Evolutionary conservation across 2,113 vertebrate genomes (phyloP).

Genomic region (Vireo altiloquus): DNA sequence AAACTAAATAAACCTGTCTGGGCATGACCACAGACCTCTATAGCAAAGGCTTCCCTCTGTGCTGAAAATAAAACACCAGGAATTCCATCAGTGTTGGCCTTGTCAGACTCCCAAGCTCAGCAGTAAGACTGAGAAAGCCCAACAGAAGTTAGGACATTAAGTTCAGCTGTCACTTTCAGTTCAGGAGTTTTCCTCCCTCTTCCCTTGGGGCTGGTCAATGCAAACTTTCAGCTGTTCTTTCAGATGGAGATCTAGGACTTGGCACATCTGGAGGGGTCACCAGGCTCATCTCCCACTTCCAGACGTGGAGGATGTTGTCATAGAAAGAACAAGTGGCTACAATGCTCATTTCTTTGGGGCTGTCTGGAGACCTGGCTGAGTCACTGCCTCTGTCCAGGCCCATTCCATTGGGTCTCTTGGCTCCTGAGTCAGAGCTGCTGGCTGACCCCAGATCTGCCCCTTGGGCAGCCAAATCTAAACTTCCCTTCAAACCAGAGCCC

Average conservation of each 20-base stretch:
- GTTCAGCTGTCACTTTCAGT: background rate
- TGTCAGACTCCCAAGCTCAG: background rate
- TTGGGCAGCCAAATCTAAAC: background rate
- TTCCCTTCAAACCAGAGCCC: background rate
- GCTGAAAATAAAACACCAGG: background rate
- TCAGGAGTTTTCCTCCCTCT: background rate
- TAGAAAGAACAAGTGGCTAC: slow-evolving; percentile 94
- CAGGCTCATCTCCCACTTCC: slow-evolving; percentile 85
- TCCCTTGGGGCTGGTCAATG: background rate
- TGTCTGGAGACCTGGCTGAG: background rate
- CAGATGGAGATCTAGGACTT: background rate
- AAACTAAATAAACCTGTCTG: background rate
- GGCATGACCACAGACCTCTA: background rate
- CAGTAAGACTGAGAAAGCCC: background rate
- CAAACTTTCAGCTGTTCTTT: background rate
- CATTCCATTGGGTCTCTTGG: background rate
- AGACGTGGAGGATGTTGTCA: slow-evolving; percentile 88
- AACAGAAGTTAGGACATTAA: background rate
- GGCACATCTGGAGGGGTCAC: background rate
- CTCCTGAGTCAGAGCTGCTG: accelerated
- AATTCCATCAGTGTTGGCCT: background rate
- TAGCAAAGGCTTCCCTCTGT: background rate
- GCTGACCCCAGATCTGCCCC: background rate
- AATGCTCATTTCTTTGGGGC: slow-evolving; percentile 52
- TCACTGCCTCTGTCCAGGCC: background rate